Evolutionary conservation across 2,888 invertebrate species (phyloP).

Genomic region (Tenthredo distinguenda): DNA sequence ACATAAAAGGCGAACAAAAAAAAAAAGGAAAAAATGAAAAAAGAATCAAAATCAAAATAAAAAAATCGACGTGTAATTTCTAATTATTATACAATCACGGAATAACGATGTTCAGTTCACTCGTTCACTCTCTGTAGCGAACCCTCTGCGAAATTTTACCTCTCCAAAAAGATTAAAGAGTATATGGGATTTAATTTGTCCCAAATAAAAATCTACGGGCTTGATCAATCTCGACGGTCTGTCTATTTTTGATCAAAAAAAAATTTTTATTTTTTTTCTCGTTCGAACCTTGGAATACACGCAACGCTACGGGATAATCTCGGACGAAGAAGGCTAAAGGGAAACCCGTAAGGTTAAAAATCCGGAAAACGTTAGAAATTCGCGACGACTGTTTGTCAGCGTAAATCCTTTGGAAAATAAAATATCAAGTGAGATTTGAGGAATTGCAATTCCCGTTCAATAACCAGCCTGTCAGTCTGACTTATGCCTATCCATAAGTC

Average conservation of each 20-base stretch:
- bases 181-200: background rate
- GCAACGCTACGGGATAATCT: background rate
- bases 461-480: conserved; percentile 70
- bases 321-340: background rate
- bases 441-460: conserved; percentile 73
- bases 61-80: conserved; percentile 31
- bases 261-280: background rate
- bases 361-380: background rate
- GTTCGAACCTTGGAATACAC: background rate
- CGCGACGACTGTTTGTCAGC: conserved; percentile 33
- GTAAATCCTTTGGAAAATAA: conserved; percentile 42
- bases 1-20: background rate
- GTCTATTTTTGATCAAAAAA: background rate
- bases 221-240: background rate
- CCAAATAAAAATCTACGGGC: background rate
- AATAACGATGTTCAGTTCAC: conserved; percentile 30
- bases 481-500: conserved; percentile 66
- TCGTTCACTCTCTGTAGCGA: background rate
- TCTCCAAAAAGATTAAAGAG: conserved; percentile 6
- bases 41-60: too few relatives aligned
- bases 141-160: background rate
- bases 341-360: background rate
- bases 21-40: background rate
- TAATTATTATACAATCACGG: conserved; percentile 36
- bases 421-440: conserved; percentile 62